These are phyloP conservation scores for Plecotus auritus DNA, from an alignment of 2,113 vertebrate species.

Conservation along the genomic window DNA sequence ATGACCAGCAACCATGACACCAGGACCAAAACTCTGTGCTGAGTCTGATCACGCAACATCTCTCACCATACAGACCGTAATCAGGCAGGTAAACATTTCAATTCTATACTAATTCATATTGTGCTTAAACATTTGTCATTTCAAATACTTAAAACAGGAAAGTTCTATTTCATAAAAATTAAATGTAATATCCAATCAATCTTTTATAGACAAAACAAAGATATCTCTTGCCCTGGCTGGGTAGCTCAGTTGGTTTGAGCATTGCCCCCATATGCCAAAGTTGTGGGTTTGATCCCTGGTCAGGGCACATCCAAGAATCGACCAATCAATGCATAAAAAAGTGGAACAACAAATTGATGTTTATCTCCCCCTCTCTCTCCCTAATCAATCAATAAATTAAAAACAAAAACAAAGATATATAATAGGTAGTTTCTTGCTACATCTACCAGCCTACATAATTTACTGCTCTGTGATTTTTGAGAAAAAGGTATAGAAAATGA, in stretches of 20 bases:
- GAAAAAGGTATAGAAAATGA: not conserved
- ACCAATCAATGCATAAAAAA: not conserved
- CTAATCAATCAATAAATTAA: not conserved
- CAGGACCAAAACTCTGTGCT: not conserved
- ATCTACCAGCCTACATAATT: not conserved
- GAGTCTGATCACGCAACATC: not conserved
- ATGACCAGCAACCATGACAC: not conserved
- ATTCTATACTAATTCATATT: not conserved
- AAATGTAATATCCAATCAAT: not conserved
- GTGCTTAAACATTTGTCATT: not conserved
- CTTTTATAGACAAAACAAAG: not conserved
- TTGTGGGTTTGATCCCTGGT: not conserved
- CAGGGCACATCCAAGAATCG: not conserved
- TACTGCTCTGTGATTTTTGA: not conserved
- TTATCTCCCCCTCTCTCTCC: not conserved
- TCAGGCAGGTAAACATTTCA: not conserved
- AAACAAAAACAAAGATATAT: not conserved
- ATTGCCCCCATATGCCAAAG: not conserved
- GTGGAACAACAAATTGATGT: not conserved
- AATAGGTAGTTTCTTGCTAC: not conserved
- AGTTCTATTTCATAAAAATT: not conserved
- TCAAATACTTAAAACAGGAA: constrained; percentile 2
- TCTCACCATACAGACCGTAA: not conserved
- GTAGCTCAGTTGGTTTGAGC: not conserved
- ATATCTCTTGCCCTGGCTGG: not conserved